Evolutionary conservation across 2,797 vertebrate genomes (phyloP).

Genomic region (Megalops cyprinoides): DNA sequence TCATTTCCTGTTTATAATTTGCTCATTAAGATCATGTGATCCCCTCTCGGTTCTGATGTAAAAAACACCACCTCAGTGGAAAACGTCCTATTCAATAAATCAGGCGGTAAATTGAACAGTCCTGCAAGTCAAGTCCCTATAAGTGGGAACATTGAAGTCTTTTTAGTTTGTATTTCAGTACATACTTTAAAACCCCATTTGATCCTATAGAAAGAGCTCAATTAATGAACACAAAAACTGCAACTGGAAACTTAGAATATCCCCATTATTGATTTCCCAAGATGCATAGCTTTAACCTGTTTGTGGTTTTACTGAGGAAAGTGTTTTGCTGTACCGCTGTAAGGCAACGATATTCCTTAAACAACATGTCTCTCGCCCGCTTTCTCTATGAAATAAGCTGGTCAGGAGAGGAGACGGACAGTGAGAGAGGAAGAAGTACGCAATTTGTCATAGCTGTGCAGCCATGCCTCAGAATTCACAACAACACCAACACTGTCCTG

Average conservation of each 20-base stretch:
- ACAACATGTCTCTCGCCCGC: too few relatives aligned
- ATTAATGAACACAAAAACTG: too few relatives aligned
- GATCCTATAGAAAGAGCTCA: too few relatives aligned
- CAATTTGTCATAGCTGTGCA: constrained; percentile 60
- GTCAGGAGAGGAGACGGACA: too few relatives aligned
- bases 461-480: constrained; percentile 50
- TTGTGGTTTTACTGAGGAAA: too few relatives aligned
- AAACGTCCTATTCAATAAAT: constrained; percentile 5
- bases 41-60: background rate
- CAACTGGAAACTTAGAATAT: background rate
- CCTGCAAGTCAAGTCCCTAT: too few relatives aligned
- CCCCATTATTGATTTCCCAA: background rate
- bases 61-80: constrained; percentile 7
- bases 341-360: too few relatives aligned
- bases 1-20: constrained; percentile 1
- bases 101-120: constrained; percentile 10
- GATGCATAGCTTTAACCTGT: too few relatives aligned
- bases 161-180: background rate
- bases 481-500: constrained; percentile 41
- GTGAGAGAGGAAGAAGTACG: background rate
- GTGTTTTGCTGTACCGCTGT: too few relatives aligned
- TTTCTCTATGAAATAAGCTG: too few relatives aligned
- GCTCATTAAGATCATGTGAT: constrained; percentile 10
- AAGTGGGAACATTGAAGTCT: constrained; percentile 4
- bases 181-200: background rate